A percentile compares a stretch with the other conserved stretches of the same genome.
These are phyloP conservation scores for Neoascia interrupta DNA, from an alignment of 2,888 invertebrate genomes.

Conservation along the genomic window DNA sequence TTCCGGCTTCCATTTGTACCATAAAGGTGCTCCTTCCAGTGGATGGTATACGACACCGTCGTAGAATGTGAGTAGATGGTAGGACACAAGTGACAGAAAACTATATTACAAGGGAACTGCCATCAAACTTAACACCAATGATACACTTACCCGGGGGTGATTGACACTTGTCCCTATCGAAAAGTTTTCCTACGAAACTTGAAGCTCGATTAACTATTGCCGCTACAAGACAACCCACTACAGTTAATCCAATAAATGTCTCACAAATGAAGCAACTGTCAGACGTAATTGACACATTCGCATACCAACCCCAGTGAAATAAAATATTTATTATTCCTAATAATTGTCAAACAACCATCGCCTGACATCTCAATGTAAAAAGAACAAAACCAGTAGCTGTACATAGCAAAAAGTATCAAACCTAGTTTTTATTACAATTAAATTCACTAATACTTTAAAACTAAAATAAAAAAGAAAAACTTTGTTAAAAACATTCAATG, in stretches of 20 bases:
- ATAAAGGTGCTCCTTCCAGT: conserved; percentile 85
- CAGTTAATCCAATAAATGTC: conserved; percentile 58
- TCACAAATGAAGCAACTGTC: conserved; percentile 34
- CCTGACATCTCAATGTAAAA: conserved; percentile 53
- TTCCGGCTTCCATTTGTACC: conserved; percentile 93
- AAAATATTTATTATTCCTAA: conserved; percentile 21
- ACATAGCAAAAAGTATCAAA: conserved; percentile 43
- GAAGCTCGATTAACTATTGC: not conserved
- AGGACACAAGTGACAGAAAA: too few relatives aligned
- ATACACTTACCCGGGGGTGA: too few relatives aligned
- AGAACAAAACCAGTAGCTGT: conserved; percentile 27
- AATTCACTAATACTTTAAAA: conserved; percentile 48
- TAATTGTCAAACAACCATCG: conserved; percentile 39
- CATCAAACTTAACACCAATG: too few relatives aligned
- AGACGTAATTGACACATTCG: conserved; percentile 39
- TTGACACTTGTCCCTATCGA: too few relatives aligned
- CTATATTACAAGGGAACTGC: too few relatives aligned
- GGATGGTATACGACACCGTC: conserved; percentile 90
- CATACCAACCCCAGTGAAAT: conserved; percentile 40
- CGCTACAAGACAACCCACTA: conserved; percentile 39
- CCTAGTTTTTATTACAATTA: conserved; percentile 44
- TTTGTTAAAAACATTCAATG: conserved; percentile 77
- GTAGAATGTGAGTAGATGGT: too few relatives aligned
- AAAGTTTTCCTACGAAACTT: too few relatives aligned
- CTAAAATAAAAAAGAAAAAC: conserved; percentile 57